Base-by-base conservation (phyloP, 2,888 invertebrate species). In the Metallyticus violacea region DNA sequence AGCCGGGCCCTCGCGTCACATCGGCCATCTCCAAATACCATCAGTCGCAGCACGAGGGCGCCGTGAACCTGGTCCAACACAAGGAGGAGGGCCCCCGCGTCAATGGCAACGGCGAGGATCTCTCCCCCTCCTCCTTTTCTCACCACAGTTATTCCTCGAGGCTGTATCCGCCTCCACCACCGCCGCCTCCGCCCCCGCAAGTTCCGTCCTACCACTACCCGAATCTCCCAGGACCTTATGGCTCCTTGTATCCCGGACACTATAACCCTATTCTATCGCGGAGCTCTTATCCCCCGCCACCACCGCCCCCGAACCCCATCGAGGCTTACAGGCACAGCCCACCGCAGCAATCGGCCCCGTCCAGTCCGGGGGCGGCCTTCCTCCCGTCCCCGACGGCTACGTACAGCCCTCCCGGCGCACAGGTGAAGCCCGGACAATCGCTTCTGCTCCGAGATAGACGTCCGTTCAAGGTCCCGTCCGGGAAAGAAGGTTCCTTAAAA, bases 341-440 rank as follows among this genome's bases (percentile, higher is more conserved):
- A 9, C 82, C 22, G 62, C 83, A 81, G 25, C 81, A 28, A 92
- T 91, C 91, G 91, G 90, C 90, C 84, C 89, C 89, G 83, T 15
- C 78, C 89, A 90, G 89, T 89, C 90, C 62, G 90, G 40, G 90
- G 90, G 80, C 88, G 91, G 91, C 77, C 92, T 93, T 25, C 92
- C 92, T 77, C 92, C 93, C 91, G 92, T 93, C 89, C 92, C 93
- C 89, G 92, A 92, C 77, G 92, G 88, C 88, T 88, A 92, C 92
- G 40, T 26, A 92, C 92, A 89, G 89, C 90, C 85, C 92, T 92
- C 26, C 28, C 28, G 26, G 80, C 25, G 26, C 80, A 15, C n/a
- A 29, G 76, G 85, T 86, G 62, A 87, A 86, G 83, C 88, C 88
- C 25, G 87, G 88, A 76, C 88, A 88, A 86, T 87, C 88, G 29